Evolutionary conservation across 1,140 invertebrate genomes (phyloP), one percentile per base, ranked within the genome.

Genomic region (Brachionus paranguensis): DNA sequence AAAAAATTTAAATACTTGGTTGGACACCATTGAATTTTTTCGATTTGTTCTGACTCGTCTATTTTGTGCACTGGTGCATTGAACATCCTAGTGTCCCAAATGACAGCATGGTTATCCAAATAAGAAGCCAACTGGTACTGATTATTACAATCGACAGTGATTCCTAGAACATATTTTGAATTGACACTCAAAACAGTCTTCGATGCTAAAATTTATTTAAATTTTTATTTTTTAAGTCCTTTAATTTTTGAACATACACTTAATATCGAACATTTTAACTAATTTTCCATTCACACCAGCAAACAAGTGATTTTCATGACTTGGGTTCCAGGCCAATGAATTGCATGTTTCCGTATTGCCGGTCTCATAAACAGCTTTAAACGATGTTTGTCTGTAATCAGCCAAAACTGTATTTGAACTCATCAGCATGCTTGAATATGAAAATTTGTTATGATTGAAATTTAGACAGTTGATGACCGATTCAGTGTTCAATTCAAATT

Each of bases 51-150:
- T 11, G 33, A 8, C 24, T 81, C 78, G 10, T 43, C 43, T 17
- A 64, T 81, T 68, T 64, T 45, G 37, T 89, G 89, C 88, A 96
- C 91, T 10, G 95, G 94, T 87, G 94, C 94, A 85, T 95, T 94
- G 88, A 96, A 94, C 86, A 93, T 93, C 76, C 95, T 89, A 41
- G 93, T 92, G 89, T 97, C 95, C 95, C 95, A 97, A 64, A 97
- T 91, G 65, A 91, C 92, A 65, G 89, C 87, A 78, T 87, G 86
- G 84, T 86, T 87, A 88, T 90, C 86, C 85, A 88, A 88, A 86
- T 78, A 85, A 74, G 85, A 65, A 84, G 72, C 43, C 79, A 79
- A 83, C 95, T 78, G 95, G 94, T 7, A 97, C 92, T 86, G 93
- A 93, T 87, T 93, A 91, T 17, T 81, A 14, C 93, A 92, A 88